Conservation (phyloP, 2,888 invertebrate genomes). For the Hedychridium roseum region DNA sequence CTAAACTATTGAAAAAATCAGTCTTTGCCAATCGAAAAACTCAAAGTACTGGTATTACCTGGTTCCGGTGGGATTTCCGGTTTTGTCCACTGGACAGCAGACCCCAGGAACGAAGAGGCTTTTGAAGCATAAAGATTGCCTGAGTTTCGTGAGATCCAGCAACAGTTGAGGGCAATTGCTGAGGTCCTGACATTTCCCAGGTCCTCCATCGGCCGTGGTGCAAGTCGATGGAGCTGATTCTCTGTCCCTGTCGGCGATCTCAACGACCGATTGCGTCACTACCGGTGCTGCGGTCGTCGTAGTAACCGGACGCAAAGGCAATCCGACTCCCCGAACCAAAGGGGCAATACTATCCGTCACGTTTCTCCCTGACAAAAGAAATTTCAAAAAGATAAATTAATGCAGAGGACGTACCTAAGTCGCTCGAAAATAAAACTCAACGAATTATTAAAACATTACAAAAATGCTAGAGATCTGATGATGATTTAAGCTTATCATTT, state of each 20-base stretch:
- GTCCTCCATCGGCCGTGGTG: slow-evolving; percentile 81
- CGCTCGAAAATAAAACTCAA: no score
- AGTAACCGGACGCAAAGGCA: slow-evolving; percentile 53
- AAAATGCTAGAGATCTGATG: no score
- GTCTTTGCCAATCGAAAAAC: no score
- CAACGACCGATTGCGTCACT: slow-evolving; percentile 50
- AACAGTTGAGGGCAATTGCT: slow-evolving; percentile 88
- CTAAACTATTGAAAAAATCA: no score
- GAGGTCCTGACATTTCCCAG: slow-evolving; percentile 86
- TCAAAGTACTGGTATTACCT: slow-evolving; percentile 24
- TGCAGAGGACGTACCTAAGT: no score
- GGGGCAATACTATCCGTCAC: slow-evolving; percentile 84
- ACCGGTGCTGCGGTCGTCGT: slow-evolving; percentile 15
- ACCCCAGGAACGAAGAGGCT: slow-evolving; percentile 91
- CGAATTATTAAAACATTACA: no score
- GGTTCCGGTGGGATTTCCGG: slow-evolving; percentile 13
- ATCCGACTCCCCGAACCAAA: slow-evolving; percentile 67
- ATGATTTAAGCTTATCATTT: no score
- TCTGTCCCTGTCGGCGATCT: slow-evolving; percentile 64
- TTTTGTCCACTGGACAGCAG: slow-evolving; percentile 75
- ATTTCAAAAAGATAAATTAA: no score
- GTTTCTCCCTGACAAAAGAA: slow-evolving; percentile 72
- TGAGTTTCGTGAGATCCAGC: slow-evolving; percentile 79
- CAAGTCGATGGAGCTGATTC: slow-evolving; percentile 71
- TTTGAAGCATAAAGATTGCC: slow-evolving; percentile 91